These are phyloP conservation scores for Microtus obscurus DNA, from an alignment of 2,797 vertebrate genomes.

Conservation along the genomic window DNA sequence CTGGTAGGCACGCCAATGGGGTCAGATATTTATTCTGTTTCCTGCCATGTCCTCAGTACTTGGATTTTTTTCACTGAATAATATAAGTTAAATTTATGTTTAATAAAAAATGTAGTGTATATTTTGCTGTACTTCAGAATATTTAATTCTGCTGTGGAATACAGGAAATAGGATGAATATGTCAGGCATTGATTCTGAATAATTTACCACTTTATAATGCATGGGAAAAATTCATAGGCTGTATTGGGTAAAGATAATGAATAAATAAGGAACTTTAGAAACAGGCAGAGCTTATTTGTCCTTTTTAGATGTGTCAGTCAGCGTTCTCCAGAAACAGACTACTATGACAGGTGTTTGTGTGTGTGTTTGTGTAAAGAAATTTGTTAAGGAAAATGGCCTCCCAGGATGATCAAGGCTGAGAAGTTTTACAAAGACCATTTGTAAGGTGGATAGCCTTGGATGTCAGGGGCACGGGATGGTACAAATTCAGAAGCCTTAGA, in stretches of 20 bases:
- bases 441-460: no score
- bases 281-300: not conserved
- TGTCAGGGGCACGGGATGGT: not conserved
- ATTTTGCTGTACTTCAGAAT: slow-evolving; percentile 25
- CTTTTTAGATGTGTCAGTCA: not conserved
- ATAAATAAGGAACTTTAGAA: slow-evolving; percentile 25
- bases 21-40: not conserved
- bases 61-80: not conserved
- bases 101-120: not conserved
- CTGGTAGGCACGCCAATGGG: not conserved
- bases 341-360: not conserved
- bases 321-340: not conserved
- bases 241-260: slow-evolving; percentile 23
- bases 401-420: not conserved
- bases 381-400: not conserved
- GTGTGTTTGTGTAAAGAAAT: not conserved
- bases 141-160: slow-evolving; percentile 28
- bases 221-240: slow-evolving; percentile 4
- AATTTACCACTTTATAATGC: slow-evolving; percentile 1
- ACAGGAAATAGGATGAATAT: not conserved
- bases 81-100: not conserved
- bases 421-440: not conserved
- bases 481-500: not conserved
- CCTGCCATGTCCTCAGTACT: not conserved
- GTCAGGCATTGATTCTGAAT: slow-evolving; percentile 7